phyloP scores from a whole-genome alignment of 2,888 invertebrate species.

The Sinotaia quadrata region DNA sequence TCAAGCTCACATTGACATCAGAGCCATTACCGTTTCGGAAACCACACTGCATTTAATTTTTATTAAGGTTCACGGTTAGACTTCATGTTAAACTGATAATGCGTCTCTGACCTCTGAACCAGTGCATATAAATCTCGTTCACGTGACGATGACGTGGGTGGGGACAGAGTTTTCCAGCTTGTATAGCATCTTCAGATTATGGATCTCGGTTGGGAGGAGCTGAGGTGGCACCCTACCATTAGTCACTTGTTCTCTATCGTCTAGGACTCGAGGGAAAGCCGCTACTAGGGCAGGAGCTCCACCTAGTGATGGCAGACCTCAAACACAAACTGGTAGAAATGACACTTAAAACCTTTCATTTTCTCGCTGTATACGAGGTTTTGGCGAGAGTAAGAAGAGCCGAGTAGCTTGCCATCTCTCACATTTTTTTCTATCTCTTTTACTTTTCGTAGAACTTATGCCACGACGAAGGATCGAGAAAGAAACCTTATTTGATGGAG shows the following conservation, averaged over 20 bases:
- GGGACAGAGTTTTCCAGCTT: constrained; percentile 2
- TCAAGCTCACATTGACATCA: too few species aligned
- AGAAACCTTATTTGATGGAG: too few species aligned
- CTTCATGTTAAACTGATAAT: background rate
- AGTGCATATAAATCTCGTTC: constrained; percentile 22
- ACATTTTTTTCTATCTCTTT: too few species aligned
- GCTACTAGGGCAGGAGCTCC: background rate
- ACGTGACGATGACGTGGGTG: constrained; percentile 17
- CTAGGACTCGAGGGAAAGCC: background rate
- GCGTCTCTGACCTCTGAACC: constrained; percentile 11
- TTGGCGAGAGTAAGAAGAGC: constrained; percentile 4
- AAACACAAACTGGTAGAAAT: background rate
- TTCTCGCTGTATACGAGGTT: constrained; percentile 8
- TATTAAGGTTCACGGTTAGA: too few species aligned
- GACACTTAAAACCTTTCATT: constrained; percentile 16
- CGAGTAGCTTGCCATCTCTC: constrained; percentile 3
- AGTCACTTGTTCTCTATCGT: background rate
- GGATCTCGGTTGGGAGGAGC: constrained; percentile 8
- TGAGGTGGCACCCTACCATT: constrained; percentile 4
- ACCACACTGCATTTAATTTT: too few species aligned
- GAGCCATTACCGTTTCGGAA: too few species aligned
- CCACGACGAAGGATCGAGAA: too few species aligned
- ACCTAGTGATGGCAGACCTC: background rate
- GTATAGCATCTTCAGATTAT: constrained; percentile 17
- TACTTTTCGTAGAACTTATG: too few species aligned